A percentile compares a stretch with the other conserved stretches of the same genome.
These are phyloP conservation scores for Caenorhabditis remanei DNA, from an alignment of 1,140 invertebrate genomes.

Conservation along the genomic window DNA sequence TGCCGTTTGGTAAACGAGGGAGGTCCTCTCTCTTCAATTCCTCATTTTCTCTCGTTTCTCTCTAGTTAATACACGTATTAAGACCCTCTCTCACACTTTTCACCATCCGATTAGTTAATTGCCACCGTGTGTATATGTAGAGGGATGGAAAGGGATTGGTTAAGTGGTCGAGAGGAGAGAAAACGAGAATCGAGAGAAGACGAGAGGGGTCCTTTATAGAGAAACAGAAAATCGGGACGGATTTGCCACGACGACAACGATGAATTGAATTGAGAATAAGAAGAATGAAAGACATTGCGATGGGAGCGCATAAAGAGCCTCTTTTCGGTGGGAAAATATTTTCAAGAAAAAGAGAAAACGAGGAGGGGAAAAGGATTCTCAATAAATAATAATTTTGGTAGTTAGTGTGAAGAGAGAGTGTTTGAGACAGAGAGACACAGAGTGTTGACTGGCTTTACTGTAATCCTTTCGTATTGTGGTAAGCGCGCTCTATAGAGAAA, in stretches of 20 bases:
- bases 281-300: neutral
- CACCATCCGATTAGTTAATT: slow-evolving; percentile 48
- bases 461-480: too few relatives aligned
- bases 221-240: slow-evolving; percentile 10
- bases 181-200: neutral
- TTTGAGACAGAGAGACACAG: neutral
- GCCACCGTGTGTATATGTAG: neutral
- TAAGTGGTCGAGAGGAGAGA: slow-evolving; percentile 35
- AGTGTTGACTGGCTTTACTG: too few relatives aligned
- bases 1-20: slow-evolving; percentile 42
- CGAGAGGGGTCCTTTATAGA: neutral
- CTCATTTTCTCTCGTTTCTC: neutral
- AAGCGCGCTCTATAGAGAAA: too few relatives aligned
- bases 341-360: neutral
- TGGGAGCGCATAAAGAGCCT: neutral
- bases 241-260: neutral
- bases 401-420: neutral
- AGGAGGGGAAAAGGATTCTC: neutral
- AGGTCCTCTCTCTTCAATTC: neutral
- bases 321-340: slow-evolving; percentile 24
- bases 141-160: slow-evolving; percentile 3
- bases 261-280: slow-evolving; percentile 21
- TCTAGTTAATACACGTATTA: neutral
- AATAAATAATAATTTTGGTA: neutral
- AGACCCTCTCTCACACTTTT: neutral